Base-by-base conservation (phyloP, 2,888 invertebrate genomes). In the Thymelicus acteon region DNA sequence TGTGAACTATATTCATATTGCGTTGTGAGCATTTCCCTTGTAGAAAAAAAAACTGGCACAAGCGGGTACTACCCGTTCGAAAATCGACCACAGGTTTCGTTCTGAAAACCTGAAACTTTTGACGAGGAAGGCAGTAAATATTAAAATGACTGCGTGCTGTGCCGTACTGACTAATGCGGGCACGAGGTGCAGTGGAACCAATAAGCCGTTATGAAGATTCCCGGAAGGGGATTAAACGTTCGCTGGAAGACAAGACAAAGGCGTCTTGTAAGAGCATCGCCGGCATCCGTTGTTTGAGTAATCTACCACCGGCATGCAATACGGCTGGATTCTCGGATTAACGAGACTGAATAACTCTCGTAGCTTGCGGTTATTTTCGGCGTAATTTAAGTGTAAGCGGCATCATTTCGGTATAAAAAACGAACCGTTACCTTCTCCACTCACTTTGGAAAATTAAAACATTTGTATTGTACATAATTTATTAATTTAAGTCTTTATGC, bases 211-310 rank as follows among this genome's bases (percentile, higher is more conserved):
- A 57, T 57, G 57, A 57, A 57, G 57, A 57, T 57, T 57, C 57
- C 37, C 31, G 57, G 57, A 7, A 57, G 57, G 19, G 54, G 54
- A 37, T 57, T 57, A 57, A 57, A 57, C 31, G n/a, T 12, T 19
- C 52, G 6, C 49, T 49, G 24, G 62, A 62, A 62, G 62, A 62
- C 48, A 52, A 64, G 64, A 52, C 64, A 64, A 64, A 63, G 63
- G 63, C 63, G 63, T 63, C 63, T 63, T 49, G n/a, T 10, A 62
- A 31, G 47, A 37, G 62, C 37, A 62, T 62, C 47, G n/a, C 37
- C 37, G 63, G 63, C 37, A 52, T 63, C 63, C 39, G 63, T 63
- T 63, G 40, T 40, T 57, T 19, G 12, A 48, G 39, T 39, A 37
- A 63, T 63, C 62, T 62, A 52, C 63, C 48, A 15, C 31, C 37